Evolutionary conservation across 2,113 vertebrate species (phyloP), one percentile per base, ranked within the genome.

Genomic region (Laticauda colubrina): DNA sequence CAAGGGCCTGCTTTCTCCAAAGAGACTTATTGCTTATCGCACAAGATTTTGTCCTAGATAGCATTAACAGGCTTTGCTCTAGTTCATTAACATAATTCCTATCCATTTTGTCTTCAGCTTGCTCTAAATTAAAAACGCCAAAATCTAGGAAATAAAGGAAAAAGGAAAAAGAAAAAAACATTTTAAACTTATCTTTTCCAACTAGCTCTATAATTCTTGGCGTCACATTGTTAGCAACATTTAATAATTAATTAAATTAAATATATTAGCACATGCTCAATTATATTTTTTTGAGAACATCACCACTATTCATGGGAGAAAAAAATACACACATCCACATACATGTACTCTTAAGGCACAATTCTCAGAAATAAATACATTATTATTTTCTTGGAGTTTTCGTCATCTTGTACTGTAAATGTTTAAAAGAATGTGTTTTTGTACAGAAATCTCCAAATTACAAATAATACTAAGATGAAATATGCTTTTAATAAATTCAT

Each of bases 1-100:
- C 97, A 94, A 97, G 97, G 95, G 98, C 98, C 97, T 99, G 99
- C 97, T 99, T 99, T 94, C 97, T 98, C 99, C 99, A 99, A 89
- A 99, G 98, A 51, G 97, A 97, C 7, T 94, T 96, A 48, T 90
- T 98, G 9, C 96, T 97, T 95, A 98, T 94, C 0, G 94, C 91
- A 0, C 97, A 97, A 0, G 98, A 97, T 91, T 96, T 97, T 2
- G 96, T 93, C 95, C 98, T 98, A 0, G 98, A 98, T 93, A 99
- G 98, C 55, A 97, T 95, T 89, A 99, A 98, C 75, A 99, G 97
- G 81, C 97, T 98, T 97, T 98, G 98, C 95, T 99, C 99, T 10
- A 98, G 97, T 24, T 99, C 98, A 7, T 99, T 98, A 21, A 98
- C 53, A 24, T 97, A 98, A 10, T 97, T 97, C 0, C 92, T 94